phyloP scores from a whole-genome alignment of 2,113 vertebrate genomes.

The Chroicocephalus ridibundus region DNA sequence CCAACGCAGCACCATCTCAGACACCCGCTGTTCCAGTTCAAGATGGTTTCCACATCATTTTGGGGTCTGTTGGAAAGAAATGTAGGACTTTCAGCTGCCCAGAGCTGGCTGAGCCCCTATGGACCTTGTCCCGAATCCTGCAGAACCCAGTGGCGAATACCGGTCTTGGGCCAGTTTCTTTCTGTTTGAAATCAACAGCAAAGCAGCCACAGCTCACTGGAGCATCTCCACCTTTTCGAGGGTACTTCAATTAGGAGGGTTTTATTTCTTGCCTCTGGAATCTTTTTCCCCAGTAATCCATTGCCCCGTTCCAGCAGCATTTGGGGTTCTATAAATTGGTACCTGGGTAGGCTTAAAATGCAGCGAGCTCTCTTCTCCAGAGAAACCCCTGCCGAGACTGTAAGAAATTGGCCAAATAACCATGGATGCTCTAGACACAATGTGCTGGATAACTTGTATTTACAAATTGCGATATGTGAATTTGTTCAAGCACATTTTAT shows the following conservation, averaged over 20 bases:
- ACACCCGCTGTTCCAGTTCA: neutral
- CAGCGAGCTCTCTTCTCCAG: neutral
- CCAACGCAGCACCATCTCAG: neutral
- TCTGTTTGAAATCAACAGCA: neutral
- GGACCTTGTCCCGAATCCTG: neutral
- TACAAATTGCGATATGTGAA: neutral
- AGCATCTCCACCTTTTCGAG: neutral
- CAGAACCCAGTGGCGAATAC: neutral
- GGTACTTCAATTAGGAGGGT: neutral
- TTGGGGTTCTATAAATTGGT: neutral
- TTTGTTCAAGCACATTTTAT: neutral
- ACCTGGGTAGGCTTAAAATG: neutral
- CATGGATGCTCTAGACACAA: neutral
- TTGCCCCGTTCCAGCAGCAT: neutral
- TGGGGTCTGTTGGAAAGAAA: neutral
- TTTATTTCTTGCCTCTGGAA: neutral
- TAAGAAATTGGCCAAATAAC: neutral
- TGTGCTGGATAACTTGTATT: neutral
- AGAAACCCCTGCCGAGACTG: neutral
- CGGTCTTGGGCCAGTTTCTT: neutral
- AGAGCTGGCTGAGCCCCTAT: neutral
- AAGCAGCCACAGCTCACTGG: neutral
- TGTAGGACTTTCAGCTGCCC: neutral
- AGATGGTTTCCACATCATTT: neutral
- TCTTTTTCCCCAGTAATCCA: neutral